Percentiles rank a stretch among this genome's conserved stretches.
Evolutionary conservation across 2,797 vertebrate species (phyloP).

Genomic region (Lacerta viridis): DNA sequence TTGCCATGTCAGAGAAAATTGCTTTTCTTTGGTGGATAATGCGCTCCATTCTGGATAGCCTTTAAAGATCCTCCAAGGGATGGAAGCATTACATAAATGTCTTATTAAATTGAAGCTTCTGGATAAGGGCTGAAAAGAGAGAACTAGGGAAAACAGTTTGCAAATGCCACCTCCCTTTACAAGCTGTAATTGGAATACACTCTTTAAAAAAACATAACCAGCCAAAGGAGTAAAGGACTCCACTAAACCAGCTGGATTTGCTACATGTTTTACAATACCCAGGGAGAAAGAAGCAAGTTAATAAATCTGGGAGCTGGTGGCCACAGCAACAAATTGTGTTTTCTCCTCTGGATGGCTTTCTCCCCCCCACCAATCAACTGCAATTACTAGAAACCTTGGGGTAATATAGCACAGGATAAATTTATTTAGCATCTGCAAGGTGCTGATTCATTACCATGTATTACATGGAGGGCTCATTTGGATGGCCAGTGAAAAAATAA

Average conservation of each 20-base stretch:
- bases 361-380: conserved; percentile 52
- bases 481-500: conserved; percentile 22
- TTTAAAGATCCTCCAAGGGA: not conserved
- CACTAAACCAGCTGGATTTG: conserved; percentile 47
- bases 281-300: conserved; percentile 54
- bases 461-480: conserved; percentile 40
- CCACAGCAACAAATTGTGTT: conserved; percentile 76
- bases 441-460: conserved; percentile 64
- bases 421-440: conserved; percentile 63
- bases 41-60: conserved; percentile 14
- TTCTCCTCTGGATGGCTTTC: conserved; percentile 59
- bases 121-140: not conserved
- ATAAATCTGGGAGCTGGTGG: conserved; percentile 73
- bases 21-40: not conserved
- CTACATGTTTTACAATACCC: conserved; percentile 59
- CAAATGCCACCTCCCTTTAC: not conserved
- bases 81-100: not conserved
- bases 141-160: not conserved
- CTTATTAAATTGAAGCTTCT: conserved; percentile 4
- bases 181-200: conserved; percentile 28
- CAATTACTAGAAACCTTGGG: conserved; percentile 68
- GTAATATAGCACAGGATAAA: conserved; percentile 61
- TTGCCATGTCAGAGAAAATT: not conserved
- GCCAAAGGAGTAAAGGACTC: not conserved
- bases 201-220: conserved; percentile 22